Base-by-base conservation (phyloP, 1,140 invertebrate genomes). In the Triops longicaudatus region DNA sequence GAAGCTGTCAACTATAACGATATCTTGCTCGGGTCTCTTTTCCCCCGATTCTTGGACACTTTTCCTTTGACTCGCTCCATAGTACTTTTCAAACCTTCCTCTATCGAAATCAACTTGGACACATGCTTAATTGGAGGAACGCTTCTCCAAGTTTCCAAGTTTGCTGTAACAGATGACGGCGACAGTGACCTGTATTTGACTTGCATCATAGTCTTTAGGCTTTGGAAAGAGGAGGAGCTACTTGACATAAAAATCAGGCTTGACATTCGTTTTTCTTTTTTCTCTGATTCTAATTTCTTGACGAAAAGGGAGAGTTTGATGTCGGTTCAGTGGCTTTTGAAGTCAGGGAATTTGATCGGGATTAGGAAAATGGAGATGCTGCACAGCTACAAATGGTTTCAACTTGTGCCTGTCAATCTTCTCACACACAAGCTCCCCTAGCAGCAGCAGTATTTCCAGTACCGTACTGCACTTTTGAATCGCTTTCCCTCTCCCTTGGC, bases 321-420 rank as follows among this genome's bases (percentile, higher is more conserved):
- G 50, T 63, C 50, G 50, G 50, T 63, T 63, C 50, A 63, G 50
- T 63, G 50, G 50, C 50, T 63, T 63, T 63, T 63, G 50, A 63
- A 63, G 50, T 63, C 50, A 63, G 50, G 50, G 50, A 63, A 63
- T 63, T 63, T 63, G 50, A 63, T 63, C 50, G 22, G 50, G 50
- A 63, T 63, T 63, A 63, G 50, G 50, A 63, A 37, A 63, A 63
- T 63, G 50, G 50, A 63, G 50, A 63, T 63, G 50, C 50, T 63
- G 14, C 17, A 63, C 10, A n/a, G 50, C 50, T 63, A 63, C 50
- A 63, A 63, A 63, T 63, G 50, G 50, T 63, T 63, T 63, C 50
- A 63, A 63, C 50, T 63, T 63, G 50, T 63, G 50, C 50, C 50
- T 63, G 50, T 63, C 50, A 63, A 63, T 63, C 50, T 63, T 22